Evolutionary conservation across 2,888 invertebrate genomes (phyloP), one percentile per base, ranked within the genome.

Genomic region (Endotricha flammealis): DNA sequence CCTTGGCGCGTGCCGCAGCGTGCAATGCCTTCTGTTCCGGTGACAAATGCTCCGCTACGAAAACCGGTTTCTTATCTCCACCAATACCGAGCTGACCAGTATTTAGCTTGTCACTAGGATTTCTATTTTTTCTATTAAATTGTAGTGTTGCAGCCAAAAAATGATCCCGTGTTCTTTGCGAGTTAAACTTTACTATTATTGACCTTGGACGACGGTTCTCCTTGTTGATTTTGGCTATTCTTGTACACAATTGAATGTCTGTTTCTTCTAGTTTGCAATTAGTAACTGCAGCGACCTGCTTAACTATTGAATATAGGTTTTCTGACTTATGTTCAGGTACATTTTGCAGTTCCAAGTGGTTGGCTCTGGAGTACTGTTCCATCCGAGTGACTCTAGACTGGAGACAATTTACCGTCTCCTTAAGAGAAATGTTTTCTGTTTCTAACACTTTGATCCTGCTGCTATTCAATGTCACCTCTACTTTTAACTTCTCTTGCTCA

Each of bases 21-120:
- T 54, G 52, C 1, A 49, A 16, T 3, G 41, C 23, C 31, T 52
- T 54, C 14, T 45, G 44, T 0, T 30, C 11, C 10, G 52, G 48
- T 8, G 48, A 46, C 0, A 55, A 46, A 34, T 55, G 52, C 20
- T 55, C 55, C 3, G 28, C 30, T 1, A 52, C 36, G 13, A 30
- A 54, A 1, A 54, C 30, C 11, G 50, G 44, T 14, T 27, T 39
- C 23, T 23, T 38, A 2, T 39, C 38, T 8, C 47, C 46, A n/a
- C 39, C 36, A 2, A 48, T 12, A 10, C 47, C 50, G 1, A 44
- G 24, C 12, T 43, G 47, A 17, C 35, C 28, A 5, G 48, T 41
- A 11, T 49, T 44, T 2, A 49, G 27, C 27, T 44, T 51, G 5
- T 51, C 44, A 0, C 14, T 14, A 0, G 23, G 12, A 25, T 27